Percentiles rank a stretch among this genome's conserved stretches.
Conservation (phyloP, 2,797 vertebrate genomes). For the Amblyraja radiata region DNA sequence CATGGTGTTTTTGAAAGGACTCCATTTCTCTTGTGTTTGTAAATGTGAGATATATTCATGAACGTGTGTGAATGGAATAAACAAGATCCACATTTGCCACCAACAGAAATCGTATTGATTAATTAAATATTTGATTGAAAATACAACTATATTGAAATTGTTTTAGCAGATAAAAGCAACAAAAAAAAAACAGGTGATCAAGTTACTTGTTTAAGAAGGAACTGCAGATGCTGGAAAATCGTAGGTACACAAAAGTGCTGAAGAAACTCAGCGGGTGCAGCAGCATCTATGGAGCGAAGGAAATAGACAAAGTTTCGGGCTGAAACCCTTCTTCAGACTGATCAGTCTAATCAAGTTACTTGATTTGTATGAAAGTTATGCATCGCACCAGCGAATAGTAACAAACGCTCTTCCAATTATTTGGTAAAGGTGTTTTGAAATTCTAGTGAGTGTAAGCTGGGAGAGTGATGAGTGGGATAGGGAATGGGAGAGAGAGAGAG, state of each 20-base stretch:
- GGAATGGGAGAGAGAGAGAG: background rate
- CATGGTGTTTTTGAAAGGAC: no score
- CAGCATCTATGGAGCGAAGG: no score
- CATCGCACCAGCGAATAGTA: background rate
- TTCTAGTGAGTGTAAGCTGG: background rate
- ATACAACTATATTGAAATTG: background rate
- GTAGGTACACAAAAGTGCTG: no score
- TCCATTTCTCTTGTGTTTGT: no score
- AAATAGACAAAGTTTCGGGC: no score
- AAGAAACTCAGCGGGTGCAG: no score
- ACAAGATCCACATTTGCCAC: no score
- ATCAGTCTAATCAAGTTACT: background rate
- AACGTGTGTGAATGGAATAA: no score
- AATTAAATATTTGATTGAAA: background rate
- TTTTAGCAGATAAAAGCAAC: background rate
- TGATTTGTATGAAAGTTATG: background rate
- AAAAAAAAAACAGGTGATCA: background rate
- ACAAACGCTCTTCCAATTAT: background rate
- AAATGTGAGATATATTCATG: no score
- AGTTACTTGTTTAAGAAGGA: background rate
- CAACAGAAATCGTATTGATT: background rate
- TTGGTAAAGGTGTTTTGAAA: background rate
- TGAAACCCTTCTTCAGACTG: no score
- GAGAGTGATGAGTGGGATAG: no score
- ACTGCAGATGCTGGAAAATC: no score